These are phyloP conservation scores for Drosophila atroscutellata DNA, from an alignment of 2,888 invertebrate genomes.

Conservation along the genomic window DNA sequence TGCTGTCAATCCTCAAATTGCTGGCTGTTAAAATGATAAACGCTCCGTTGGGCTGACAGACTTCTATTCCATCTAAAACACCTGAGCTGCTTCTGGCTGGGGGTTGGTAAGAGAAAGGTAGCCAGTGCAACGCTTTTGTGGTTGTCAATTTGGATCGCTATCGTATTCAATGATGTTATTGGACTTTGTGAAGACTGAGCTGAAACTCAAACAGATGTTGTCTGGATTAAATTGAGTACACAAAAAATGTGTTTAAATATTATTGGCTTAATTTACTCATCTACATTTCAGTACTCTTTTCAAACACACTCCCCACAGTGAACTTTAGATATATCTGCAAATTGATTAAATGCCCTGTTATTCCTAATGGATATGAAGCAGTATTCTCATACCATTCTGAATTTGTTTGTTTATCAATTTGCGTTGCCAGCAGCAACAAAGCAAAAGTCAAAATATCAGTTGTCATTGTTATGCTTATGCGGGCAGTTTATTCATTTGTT, in stretches of 20 bases:
- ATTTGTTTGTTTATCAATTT: slow-evolving; percentile 46
- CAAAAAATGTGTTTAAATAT: neutral
- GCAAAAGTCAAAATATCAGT: slow-evolving; percentile 25
- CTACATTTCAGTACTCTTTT: slow-evolving; percentile 1
- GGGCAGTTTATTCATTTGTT: slow-evolving; percentile 39
- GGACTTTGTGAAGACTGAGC: neutral
- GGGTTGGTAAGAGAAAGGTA: neutral
- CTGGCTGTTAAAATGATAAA: slow-evolving; percentile 74
- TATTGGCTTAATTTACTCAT: slow-evolving; percentile 31
- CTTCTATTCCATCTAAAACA: slow-evolving; percentile 30
- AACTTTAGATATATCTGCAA: slow-evolving; percentile 4
- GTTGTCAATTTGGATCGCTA: slow-evolving; percentile 14
- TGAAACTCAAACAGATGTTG: neutral
- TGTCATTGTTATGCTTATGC: slow-evolving; percentile 33
- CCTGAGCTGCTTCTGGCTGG: slow-evolving; percentile 10
- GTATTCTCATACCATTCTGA: neutral
- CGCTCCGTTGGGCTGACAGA: slow-evolving; percentile 40
- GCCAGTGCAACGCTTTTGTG: slow-evolving; percentile 23
- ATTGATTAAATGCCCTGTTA: slow-evolving; percentile 18
- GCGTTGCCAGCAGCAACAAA: slow-evolving; percentile 27
- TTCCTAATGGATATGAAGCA: neutral
- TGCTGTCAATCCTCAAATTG: slow-evolving; percentile 70
- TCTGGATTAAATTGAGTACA: slow-evolving; percentile 13
- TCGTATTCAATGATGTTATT: slow-evolving; percentile 12
- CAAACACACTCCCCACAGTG: neutral